phyloP scores from a whole-genome alignment of 2,797 vertebrate species.

The Melanotaenia trifasciata region DNA sequence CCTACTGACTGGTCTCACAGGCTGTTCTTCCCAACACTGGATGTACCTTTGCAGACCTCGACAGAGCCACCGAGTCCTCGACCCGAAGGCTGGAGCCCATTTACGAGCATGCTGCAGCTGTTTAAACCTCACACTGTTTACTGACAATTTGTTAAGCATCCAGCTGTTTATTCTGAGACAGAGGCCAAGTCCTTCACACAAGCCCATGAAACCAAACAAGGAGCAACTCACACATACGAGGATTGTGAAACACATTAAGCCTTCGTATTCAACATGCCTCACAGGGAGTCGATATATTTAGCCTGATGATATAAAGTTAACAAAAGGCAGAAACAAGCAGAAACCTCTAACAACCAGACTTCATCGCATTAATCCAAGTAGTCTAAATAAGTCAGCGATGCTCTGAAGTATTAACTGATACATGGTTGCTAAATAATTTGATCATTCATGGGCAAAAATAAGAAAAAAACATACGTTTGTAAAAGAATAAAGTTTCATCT shows the following conservation, averaged over 20 bases:
- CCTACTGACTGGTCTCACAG: constrained; percentile 5
- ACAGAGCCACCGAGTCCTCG: constrained; percentile 18
- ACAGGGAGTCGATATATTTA: neutral
- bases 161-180: constrained; percentile 82
- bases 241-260: constrained; percentile 22
- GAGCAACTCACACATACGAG: constrained; percentile 39
- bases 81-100: constrained; percentile 34
- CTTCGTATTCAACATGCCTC: neutral
- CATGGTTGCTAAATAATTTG: no score
- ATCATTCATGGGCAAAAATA: no score
- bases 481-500: neutral
- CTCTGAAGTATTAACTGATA: neutral
- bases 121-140: constrained; percentile 84
- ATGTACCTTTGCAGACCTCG: constrained; percentile 20
- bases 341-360: no score
- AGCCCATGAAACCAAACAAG: constrained; percentile 78
- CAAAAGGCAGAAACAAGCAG: neutral
- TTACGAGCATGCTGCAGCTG: constrained; percentile 82
- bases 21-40: constrained; percentile 1
- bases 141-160: constrained; percentile 81
- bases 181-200: constrained; percentile 74
- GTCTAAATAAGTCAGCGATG: neutral
- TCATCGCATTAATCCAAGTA: constrained; percentile 16
- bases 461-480: no score
- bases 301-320: neutral